Conservation (phyloP, 1,140 invertebrate species). For the Drosophila rufa region DNA sequence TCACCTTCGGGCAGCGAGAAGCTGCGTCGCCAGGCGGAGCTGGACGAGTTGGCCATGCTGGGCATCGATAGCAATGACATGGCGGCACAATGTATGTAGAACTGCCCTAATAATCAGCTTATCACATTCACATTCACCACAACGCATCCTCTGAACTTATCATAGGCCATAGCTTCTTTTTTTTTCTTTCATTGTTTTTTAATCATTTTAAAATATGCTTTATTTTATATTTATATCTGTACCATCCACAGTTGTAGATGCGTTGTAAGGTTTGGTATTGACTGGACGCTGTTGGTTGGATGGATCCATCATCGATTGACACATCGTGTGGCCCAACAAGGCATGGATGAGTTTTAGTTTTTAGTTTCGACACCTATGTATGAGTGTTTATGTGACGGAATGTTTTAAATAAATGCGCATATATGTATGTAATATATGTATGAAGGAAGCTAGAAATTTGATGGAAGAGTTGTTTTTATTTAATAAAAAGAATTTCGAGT, state of each 20-base stretch:
- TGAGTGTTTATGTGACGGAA: constrained; percentile 56
- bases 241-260: constrained; percentile 52
- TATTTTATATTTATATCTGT: constrained; percentile 20
- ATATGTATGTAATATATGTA: constrained; percentile 81
- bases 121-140: neutral
- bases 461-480: neutral
- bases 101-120: neutral
- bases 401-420: constrained; percentile 80
- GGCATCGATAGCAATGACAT: constrained; percentile 90
- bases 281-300: constrained; percentile 10
- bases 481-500: neutral
- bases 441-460: constrained; percentile 26
- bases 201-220: neutral
- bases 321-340: constrained; percentile 9
- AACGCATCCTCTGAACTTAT: neutral
- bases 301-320: constrained; percentile 12
- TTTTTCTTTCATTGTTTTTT: neutral
- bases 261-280: constrained; percentile 55
- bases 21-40: constrained; percentile 85
- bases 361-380: constrained; percentile 37
- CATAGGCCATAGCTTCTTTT: neutral
- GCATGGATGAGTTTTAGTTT: constrained; percentile 51
- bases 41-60: constrained; percentile 89
- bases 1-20: constrained; percentile 79
- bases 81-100: constrained; percentile 86